phyloP scores from a whole-genome alignment of 1,140 invertebrate genomes.

The Lerema accius region DNA sequence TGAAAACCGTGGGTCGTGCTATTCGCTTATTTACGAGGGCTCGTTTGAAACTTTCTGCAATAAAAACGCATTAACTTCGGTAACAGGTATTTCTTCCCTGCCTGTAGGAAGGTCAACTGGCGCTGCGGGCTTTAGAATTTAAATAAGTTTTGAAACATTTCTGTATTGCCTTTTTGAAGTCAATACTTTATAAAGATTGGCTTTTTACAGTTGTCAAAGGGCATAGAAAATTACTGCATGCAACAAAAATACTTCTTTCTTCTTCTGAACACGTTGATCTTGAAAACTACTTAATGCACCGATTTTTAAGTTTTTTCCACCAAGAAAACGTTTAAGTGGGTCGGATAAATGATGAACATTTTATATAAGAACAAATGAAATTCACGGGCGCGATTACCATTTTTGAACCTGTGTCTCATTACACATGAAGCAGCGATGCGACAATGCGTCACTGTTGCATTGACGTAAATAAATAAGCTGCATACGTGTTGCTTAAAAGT shows the following conservation, averaged over 20 bases:
- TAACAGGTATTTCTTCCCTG: constrained; percentile 15
- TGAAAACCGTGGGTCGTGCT: constrained; percentile 10
- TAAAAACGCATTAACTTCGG: constrained; percentile 24
- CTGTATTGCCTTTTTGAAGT: constrained; percentile 26
- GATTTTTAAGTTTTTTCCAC: constrained; percentile 18
- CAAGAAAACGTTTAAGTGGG: constrained; percentile 34
- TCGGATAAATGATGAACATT: too few species aligned
- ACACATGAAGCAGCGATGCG: too few species aligned
- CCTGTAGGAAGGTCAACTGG: background rate
- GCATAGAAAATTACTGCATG: too few species aligned
- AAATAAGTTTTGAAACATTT: constrained; percentile 14
- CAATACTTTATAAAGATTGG: constrained; percentile 16
- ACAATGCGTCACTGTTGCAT: too few species aligned
- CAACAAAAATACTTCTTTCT: too few species aligned
- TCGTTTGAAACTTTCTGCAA: constrained; percentile 17
- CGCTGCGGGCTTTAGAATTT: constrained; percentile 24
- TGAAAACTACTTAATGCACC: too few species aligned
- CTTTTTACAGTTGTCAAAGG: background rate
- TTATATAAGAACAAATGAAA: too few species aligned
- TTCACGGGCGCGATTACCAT: too few species aligned
- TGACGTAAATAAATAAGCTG: too few species aligned
- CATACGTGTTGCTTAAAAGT: too few species aligned
- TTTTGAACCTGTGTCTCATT: too few species aligned
- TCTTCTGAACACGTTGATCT: too few species aligned
- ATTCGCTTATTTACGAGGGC: constrained; percentile 11